phyloP scores from a whole-genome alignment of 37 sponge, comb jelly and placozoan genomes.

The Chondrosia reniformis region DNA sequence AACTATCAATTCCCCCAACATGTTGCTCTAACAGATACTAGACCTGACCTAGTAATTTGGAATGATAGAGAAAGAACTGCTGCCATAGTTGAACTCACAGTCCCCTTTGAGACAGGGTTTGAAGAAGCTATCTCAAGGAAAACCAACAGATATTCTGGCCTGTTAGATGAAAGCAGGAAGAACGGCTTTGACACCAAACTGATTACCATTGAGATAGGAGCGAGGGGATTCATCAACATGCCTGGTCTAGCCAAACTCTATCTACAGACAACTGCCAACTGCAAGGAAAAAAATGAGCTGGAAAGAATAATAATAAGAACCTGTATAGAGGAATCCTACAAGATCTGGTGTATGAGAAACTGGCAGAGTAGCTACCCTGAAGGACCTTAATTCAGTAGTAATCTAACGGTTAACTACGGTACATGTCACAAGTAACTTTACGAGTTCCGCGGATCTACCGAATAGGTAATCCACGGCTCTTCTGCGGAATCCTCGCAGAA shows the following conservation, averaged over 20 bases:
- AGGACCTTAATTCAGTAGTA: too few species aligned
- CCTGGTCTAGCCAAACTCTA: background rate
- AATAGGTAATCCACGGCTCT: too few species aligned
- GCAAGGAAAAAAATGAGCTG: background rate
- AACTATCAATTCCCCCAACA: background rate
- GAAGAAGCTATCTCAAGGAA: slow-evolving; percentile 2
- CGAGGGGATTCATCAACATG: slow-evolving; percentile 3
- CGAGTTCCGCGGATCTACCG: too few species aligned
- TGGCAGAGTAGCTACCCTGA: too few species aligned
- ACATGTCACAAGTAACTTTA: too few species aligned
- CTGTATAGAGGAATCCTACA: too few species aligned
- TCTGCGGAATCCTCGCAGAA: too few species aligned
- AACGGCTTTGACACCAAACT: background rate
- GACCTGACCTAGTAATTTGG: background rate
- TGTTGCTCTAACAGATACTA: background rate
- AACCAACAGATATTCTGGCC: background rate
- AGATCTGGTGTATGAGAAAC: background rate
- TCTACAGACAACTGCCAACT: background rate
- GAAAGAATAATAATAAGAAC: background rate
- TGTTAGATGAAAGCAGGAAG: background rate
- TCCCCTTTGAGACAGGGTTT: background rate
- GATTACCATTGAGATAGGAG: background rate
- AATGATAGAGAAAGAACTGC: background rate
- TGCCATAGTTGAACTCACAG: background rate
- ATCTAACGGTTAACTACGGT: too few species aligned